Evolutionary conservation across 2,797 vertebrate genomes (phyloP).

Genomic region (Knipowitschia caucasica): DNA sequence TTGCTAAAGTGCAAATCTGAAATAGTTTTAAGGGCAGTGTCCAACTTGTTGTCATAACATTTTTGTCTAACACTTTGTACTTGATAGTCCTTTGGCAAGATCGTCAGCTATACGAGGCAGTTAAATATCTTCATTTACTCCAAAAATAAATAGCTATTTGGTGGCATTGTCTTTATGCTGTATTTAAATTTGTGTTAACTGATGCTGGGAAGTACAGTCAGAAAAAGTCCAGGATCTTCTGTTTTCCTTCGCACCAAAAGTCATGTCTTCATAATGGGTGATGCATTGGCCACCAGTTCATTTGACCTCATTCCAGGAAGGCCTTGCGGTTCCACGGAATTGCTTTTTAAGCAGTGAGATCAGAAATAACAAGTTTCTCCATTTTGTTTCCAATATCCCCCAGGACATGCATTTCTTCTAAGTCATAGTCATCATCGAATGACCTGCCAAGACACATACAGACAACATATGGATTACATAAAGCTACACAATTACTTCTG

Average conservation of each 20-base stretch:
- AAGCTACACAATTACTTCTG: not conserved
- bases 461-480: not conserved
- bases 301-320: constrained; percentile 43
- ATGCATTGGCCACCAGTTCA: constrained; percentile 9
- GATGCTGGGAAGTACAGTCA: constrained; percentile 39
- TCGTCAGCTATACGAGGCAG: constrained; percentile 54
- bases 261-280: constrained; percentile 14
- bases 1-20: constrained; percentile 28
- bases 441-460: constrained; percentile 79
- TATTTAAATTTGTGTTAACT: constrained; percentile 24
- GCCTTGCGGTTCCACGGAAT: constrained; percentile 29
- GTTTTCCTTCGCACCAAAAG: constrained; percentile 15
- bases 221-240: constrained; percentile 12
- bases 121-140: constrained; percentile 23
- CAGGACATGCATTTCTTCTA: constrained; percentile 84
- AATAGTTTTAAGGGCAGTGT: constrained; percentile 41
- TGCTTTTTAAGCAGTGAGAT: constrained; percentile 79
- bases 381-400: constrained; percentile 90
- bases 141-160: constrained; percentile 11
- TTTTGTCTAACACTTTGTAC: not conserved
- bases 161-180: constrained; percentile 20
- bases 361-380: constrained; percentile 88
- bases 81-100: constrained; percentile 64
- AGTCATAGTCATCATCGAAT: constrained; percentile 94
- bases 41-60: constrained; percentile 27